Conservation (phyloP, 2,113 vertebrate genomes). For the Uropsilus gracilis region DNA sequence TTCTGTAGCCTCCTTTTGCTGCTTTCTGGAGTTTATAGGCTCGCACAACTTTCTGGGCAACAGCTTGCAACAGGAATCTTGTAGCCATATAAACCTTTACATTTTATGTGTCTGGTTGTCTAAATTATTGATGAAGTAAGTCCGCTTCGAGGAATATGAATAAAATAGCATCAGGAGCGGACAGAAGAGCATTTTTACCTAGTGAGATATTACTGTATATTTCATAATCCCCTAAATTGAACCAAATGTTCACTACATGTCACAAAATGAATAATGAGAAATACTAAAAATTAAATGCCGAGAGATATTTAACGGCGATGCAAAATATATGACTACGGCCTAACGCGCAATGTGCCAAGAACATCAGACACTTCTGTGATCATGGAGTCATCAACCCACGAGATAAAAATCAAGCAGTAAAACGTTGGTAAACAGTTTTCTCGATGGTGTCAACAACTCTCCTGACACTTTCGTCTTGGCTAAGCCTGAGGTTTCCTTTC, state of each 20-base stretch:
- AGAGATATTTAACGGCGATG: not conserved
- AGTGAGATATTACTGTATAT: not conserved
- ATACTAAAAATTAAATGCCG: not conserved
- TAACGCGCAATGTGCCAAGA: not conserved
- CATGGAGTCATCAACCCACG: not conserved
- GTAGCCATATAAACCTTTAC: not conserved
- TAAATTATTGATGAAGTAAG: not conserved
- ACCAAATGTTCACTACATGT: not conserved
- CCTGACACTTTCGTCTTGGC: not conserved
- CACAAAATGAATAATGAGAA: not conserved
- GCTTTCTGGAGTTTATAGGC: not conserved
- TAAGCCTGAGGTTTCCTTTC: not conserved
- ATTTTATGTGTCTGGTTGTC: not conserved
- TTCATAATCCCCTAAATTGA: not conserved
- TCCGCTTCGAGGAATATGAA: not conserved
- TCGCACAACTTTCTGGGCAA: not conserved
- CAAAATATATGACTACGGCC: not conserved
- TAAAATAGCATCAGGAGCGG: not conserved
- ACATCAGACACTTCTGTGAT: not conserved
- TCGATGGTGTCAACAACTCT: not conserved
- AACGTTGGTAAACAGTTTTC: no score
- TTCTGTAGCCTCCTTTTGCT: not conserved
- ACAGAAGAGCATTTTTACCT: not conserved
- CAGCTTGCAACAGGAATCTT: not conserved
- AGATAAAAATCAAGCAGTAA: not conserved